Evolutionary conservation across 53 echinoderm and acorn worm species (phyloP).

Genomic region (Henricia sp.): DNA sequence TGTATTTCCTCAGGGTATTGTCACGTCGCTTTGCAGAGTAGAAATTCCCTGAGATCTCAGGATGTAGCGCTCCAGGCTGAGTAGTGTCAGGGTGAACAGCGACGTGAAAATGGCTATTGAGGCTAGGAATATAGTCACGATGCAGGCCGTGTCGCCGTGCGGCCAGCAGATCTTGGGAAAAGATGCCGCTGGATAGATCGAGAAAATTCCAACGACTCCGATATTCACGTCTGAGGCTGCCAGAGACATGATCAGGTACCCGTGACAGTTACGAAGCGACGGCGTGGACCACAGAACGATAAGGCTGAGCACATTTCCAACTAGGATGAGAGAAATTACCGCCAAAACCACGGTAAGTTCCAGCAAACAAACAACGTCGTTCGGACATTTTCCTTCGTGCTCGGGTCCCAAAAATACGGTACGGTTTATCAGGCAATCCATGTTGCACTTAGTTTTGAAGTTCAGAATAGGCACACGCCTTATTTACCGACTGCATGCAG

Average conservation of each 20-base stretch:
- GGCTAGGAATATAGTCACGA: neutral
- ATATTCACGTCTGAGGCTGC: neutral
- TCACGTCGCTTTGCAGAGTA: too few species aligned
- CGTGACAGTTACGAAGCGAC: neutral
- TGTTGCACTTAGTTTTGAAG: too few species aligned
- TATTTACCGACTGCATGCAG: too few species aligned
- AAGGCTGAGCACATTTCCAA: neutral
- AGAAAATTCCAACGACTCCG: neutral
- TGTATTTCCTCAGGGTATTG: too few species aligned
- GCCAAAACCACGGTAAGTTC: neutral
- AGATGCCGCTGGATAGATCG: neutral
- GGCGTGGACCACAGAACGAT: neutral
- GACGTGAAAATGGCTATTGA: neutral
- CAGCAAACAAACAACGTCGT: neutral
- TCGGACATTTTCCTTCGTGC: too few species aligned
- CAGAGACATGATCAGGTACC: neutral
- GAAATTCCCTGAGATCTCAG: too few species aligned
- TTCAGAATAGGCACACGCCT: too few species aligned
- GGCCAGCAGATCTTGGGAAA: neutral
- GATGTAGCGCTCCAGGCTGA: conserved; percentile 3
- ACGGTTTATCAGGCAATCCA: too few species aligned
- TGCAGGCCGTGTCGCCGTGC: neutral
- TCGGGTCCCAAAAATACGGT: too few species aligned
- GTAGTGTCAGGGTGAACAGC: neutral
- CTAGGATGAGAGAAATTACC: neutral